Percentiles rank a stretch among this genome's conserved stretches.
Evolutionary conservation across 30 jellyfish, hydroid and myxozoan species (phyloP).

Genomic region (Mastigias papua): DNA sequence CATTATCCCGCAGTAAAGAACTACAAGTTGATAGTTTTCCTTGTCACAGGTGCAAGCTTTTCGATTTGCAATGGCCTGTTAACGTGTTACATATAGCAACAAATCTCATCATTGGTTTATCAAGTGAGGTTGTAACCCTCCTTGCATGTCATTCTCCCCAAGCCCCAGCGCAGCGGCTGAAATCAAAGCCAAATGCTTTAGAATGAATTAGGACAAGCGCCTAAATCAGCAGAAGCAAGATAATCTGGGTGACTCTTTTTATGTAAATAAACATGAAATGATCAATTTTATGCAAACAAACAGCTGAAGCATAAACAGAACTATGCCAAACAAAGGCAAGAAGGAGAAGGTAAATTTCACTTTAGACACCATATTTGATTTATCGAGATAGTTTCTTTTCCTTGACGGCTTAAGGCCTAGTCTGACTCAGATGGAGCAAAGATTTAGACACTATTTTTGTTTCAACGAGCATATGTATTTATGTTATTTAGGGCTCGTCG

Average conservation of each 20-base stretch:
- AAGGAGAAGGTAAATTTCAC: conserved; percentile 90
- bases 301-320: conserved; percentile 15
- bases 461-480: not conserved
- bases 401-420: conserved; percentile 25
- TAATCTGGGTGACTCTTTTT: conserved; percentile 34
- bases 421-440: not conserved
- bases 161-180: conserved; percentile 43
- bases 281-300: not conserved
- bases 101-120: too few relatives aligned
- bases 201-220: not conserved
- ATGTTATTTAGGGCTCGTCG: conserved; percentile 39
- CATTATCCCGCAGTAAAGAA: too few relatives aligned
- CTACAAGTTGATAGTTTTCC: too few relatives aligned
- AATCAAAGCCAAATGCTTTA: conserved; percentile 18
- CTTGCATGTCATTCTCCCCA: conserved; percentile 37
- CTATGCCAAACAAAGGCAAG: conserved; percentile 92
- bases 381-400: not conserved
- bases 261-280: conserved; percentile 34
- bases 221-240: not conserved
- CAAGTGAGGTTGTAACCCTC: too few relatives aligned
- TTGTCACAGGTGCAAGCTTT: too few relatives aligned
- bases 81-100: too few relatives aligned
- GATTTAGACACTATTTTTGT: not conserved
- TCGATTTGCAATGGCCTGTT: too few relatives aligned
- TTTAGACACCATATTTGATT: not conserved